Conservation (phyloP, 2,797 vertebrate species). For the Sylvia borin region DNA sequence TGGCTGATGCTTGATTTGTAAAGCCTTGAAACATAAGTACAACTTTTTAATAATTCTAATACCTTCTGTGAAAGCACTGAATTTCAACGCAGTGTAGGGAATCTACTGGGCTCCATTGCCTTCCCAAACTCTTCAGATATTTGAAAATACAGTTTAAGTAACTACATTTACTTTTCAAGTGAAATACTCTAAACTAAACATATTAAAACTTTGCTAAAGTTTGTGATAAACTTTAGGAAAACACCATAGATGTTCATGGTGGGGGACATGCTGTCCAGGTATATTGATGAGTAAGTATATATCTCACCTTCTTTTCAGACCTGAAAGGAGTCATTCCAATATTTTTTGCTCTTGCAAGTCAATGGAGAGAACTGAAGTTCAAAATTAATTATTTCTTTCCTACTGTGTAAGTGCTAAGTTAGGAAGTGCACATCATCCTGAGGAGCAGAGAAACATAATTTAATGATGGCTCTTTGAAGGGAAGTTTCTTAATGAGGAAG, state of each 20-base stretch:
- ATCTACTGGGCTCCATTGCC: neutral
- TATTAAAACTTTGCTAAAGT: neutral
- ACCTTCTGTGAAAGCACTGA: neutral
- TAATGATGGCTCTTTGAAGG: neutral
- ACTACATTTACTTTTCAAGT: neutral
- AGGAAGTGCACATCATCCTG: neutral
- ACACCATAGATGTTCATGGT: neutral
- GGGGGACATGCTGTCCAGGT: neutral
- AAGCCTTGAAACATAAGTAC: neutral
- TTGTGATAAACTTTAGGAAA: neutral
- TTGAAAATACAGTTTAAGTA: neutral
- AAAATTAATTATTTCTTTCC: neutral
- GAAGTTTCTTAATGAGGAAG: conserved; percentile 27
- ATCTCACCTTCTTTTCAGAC: neutral
- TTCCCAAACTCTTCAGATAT: neutral
- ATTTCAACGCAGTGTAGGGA: neutral
- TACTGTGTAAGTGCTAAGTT: neutral
- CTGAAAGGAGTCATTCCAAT: neutral
- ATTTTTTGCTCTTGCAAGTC: neutral
- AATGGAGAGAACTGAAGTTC: neutral
- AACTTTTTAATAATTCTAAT: neutral
- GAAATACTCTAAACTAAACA: neutral
- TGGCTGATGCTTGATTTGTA: neutral
- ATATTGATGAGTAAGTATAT: neutral
- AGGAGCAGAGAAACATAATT: neutral